Evolutionary conservation across 2,113 vertebrate genomes (phyloP), one percentile per base, ranked within the genome.

Genomic region (Sigmodon hispidus): DNA sequence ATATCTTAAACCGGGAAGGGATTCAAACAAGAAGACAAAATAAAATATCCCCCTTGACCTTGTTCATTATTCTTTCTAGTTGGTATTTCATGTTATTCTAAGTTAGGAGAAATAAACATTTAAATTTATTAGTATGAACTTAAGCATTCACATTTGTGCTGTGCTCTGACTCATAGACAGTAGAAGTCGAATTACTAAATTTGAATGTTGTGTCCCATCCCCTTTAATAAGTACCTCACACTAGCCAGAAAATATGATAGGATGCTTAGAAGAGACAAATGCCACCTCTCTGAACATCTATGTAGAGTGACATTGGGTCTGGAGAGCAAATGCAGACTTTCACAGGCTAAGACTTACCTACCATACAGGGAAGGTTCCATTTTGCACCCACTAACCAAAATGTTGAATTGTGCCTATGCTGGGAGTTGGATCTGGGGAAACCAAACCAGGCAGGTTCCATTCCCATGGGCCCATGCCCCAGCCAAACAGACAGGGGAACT

Each of bases 1-100:
- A 97, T 98, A 98, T 98, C 97, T 98, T 98, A 99, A 99, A 98
- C 97, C 99, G 98, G 98, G 97, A 98, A 98, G 88, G 89, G 98
- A 98, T 95, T 98, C 98, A 98, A 98, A 98, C 97, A 98, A 98
- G 98, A 97, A 98, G 98, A 98, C 94, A 73, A 0, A 98, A 98
- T 98, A 98, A 98, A 98, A 98, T 98, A 98, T 95, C 43, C 85
- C 24, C 45, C 36, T 84, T 50, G 50, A 67, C 6, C 73, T 36
- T 75, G 11, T 40, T 16, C 77, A 59, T 40, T 31, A 3, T 61
- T 43, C 76, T 92, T 86, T 63, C n/a, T n/a, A 16, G 84, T 80
- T 89, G 40, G 29, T 80, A 34, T 75, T 92, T 63, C 73, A 79
- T 79, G 6, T 63, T 96, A 17, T 67, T 65, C 21, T 88, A 86